Evolutionary conservation across 2,113 vertebrate species (phyloP), one percentile per base, ranked within the genome.

Genomic region (Rissa tridactyla): DNA sequence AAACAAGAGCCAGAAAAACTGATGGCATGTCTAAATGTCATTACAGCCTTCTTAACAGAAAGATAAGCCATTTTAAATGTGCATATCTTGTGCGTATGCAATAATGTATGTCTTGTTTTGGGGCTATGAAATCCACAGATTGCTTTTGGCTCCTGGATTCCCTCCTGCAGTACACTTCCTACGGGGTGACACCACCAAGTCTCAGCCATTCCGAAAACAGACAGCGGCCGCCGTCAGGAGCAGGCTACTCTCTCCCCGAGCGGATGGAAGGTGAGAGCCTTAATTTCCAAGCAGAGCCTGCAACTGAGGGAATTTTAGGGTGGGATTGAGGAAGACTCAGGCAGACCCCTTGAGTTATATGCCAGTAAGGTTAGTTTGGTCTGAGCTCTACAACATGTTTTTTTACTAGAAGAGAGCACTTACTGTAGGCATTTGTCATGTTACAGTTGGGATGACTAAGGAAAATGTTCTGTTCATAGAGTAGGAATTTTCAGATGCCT

Each of bases 81-180:
- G 44, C 5, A 5, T 47, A 47, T 22, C 47, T 47, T 47, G 47
- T 47, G 47, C 20, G 22, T 47, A 47, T 47, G 20, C 20, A 47
- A 7, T 96, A 77, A 96, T 30, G n/a, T 18, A 1, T 79, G 2
- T 86, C 18, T 55, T 88, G 13, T 73, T 78, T 30, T 14, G 83
- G 90, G 84, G 34, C 84, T 77, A 4, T 92, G 64, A 51, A 80
- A 79, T 65, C 60, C 71, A 21, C 98, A 99, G 99, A 99, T 71
- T 99, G 99, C 95, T 99, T 99, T 80, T 99, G 99, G 99, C 98
- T 99, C 21, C 98, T 99, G 77, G 99, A 99, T 29, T 98, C 99
- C 5, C 98, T 99, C 61, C 98, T 99, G 62, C 99, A 99, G 97
- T 99, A 99, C 95, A 99, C 99, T 0, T 99, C 99, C 0, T 99